Percentiles rank a stretch among this genome's conserved stretches.
Conservation (phyloP, 2,888 invertebrate species). For the Agrochola lota region DNA sequence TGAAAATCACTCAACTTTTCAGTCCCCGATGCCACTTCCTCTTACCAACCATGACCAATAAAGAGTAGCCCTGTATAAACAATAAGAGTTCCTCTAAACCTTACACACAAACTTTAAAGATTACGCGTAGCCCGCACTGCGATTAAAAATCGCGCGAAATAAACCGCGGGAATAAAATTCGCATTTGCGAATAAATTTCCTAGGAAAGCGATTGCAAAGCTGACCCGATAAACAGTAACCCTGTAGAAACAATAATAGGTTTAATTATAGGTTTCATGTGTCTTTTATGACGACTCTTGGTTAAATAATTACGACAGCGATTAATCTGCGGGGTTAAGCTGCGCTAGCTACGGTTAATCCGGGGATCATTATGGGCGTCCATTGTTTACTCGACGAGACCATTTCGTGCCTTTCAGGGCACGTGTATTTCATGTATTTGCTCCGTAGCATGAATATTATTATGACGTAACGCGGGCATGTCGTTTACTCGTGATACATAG, state of each 20-base stretch:
- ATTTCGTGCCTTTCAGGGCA: background rate
- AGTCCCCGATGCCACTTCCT: too few relatives aligned
- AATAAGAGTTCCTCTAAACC: too few relatives aligned
- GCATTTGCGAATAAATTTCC: too few relatives aligned
- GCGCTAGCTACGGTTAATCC: slow-evolving; percentile 13
- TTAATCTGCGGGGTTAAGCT: slow-evolving; percentile 14
- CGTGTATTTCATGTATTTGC: background rate
- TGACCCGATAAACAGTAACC: background rate
- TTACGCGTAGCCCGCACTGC: too few relatives aligned
- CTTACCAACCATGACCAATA: too few relatives aligned
- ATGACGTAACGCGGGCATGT: background rate
- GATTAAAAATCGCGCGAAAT: too few relatives aligned
- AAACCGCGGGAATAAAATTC: too few relatives aligned
- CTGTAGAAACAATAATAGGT: background rate
- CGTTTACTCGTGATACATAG: too few relatives aligned
- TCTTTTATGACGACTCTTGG: background rate
- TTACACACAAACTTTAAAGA: too few relatives aligned
- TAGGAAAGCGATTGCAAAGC: background rate
- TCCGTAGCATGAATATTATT: background rate
- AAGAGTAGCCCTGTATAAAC: too few relatives aligned
- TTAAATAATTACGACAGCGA: background rate
- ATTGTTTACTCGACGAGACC: slow-evolving; percentile 19
- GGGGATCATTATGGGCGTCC: slow-evolving; percentile 14
- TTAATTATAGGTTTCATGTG: background rate
- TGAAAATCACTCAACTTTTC: too few relatives aligned